Base-by-base conservation (phyloP, 2,797 vertebrate genomes). In the Ataeniobius toweri region DNA sequence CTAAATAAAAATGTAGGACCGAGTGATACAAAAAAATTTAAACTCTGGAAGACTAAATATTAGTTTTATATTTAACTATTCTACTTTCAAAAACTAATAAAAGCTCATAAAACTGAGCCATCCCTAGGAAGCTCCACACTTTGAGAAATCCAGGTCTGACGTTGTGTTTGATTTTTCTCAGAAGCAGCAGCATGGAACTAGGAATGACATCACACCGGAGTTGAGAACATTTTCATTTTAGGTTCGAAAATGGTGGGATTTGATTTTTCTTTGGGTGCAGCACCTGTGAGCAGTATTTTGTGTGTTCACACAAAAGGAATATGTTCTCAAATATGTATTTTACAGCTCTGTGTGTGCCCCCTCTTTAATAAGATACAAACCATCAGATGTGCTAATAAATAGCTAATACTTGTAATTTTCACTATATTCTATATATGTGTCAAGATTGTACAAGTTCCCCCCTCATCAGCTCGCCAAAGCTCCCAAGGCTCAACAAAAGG, bases 361-460 rank as follows among this genome's bases (percentile, higher is more conserved):
- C 28, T 18, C 16, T 63, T 63, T 63, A 63, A 6, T 50, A 1
- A 50, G 48, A 63, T 36, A 63, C 28, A 63, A 61, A 63, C 59
- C 59, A 63, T 63, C 28, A 7, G 28, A 36, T 31, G 6, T 20
- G 59, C 16, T 63, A 36, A 9, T 63, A 18, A 39, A 65, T 65
- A 36, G 61, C 31, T 39, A 22, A 65, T 20, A 36, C 31, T 65
- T 65, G 31, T 5, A 31, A 61, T 26, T 63, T 61, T 63, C 6
- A 18, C 28, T 36, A 13, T 8, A 36, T 20, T 8, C 16, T 65
- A 22, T 20, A 39, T 20, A 3, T 65, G 61, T 65, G 31, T 18
- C 18, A 39, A 12, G 93, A 93, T 92, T 92, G 87, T 86, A 83
- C 87, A 88, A 89, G 90, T 89, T 86, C 83, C 78, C 75, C 80